A percentile compares a stretch with the other conserved stretches of the same genome.
Conservation (phyloP, 2,888 invertebrate species). For the Girardia tigrina region DNA sequence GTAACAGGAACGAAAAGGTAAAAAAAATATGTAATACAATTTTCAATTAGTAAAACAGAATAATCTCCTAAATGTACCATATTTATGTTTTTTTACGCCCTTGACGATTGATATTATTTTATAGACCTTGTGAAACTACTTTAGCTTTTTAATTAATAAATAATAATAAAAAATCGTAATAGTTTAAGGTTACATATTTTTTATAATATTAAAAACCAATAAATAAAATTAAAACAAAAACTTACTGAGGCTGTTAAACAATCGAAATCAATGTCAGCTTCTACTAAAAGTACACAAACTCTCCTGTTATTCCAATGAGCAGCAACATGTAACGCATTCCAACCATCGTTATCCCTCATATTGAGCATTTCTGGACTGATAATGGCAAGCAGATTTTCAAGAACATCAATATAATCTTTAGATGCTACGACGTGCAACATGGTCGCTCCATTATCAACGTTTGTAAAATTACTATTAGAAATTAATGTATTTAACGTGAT, state of each 20-base stretch:
- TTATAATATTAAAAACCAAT: too few species aligned
- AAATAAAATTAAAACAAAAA: too few species aligned
- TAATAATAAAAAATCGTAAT: too few species aligned
- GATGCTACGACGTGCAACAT: constrained; percentile 14
- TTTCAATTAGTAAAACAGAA: too few species aligned
- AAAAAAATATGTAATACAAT: too few species aligned
- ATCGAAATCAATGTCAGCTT: not conserved
- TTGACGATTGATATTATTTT: too few species aligned
- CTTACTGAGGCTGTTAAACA: not conserved
- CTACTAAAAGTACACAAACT: not conserved
- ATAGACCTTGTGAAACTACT: too few species aligned
- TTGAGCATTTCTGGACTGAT: constrained; percentile 1
- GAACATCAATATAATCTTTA: constrained; percentile 20
- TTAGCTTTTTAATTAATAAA: too few species aligned
- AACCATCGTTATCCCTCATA: not conserved
- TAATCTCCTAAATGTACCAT: too few species aligned
- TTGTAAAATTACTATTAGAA: not conserved
- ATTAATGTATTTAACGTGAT: not conserved
- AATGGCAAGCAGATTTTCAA: constrained; percentile 11
- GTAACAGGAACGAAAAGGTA: too few species aligned
- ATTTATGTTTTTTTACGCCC: too few species aligned
- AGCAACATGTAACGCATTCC: constrained; percentile 17
- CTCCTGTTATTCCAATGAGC: constrained; percentile 19
- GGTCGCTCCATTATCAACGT: constrained; percentile 1
- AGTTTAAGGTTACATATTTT: too few species aligned